Percentiles rank a stretch among this genome's conserved stretches.
phyloP scores from a whole-genome alignment of 2,797 vertebrate genomes.

The Pteronotus mesoamericanus region DNA sequence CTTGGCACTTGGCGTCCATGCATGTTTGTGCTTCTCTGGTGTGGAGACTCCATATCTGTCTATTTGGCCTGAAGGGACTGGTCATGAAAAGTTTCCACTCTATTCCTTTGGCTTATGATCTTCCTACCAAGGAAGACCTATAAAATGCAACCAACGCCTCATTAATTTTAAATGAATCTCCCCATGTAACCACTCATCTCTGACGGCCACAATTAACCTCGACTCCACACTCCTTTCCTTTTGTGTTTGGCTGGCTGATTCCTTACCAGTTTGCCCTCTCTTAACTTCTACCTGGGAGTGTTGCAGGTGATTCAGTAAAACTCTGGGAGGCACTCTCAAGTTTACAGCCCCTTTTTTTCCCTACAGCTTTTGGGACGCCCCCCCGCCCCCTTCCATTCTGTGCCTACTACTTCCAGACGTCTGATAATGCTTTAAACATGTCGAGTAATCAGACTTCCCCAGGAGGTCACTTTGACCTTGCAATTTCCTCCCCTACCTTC shows the following conservation, averaged over 20 bases:
- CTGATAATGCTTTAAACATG: slow-evolving; percentile 57
- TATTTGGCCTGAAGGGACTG: slow-evolving; percentile 19
- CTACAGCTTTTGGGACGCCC: not conserved
- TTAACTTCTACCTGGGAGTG: not conserved
- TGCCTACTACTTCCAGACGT: not conserved
- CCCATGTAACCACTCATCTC: slow-evolving; percentile 68
- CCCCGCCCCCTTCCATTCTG: not conserved
- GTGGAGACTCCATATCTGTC: not conserved
- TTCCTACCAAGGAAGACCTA: slow-evolving; percentile 59
- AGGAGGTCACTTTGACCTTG: slow-evolving; percentile 20
- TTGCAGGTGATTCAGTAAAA: not conserved
- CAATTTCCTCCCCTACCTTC: slow-evolving; percentile 58
- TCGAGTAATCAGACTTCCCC: slow-evolving; percentile 45
- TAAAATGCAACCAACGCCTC: slow-evolving; percentile 64
- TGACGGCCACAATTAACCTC: slow-evolving; percentile 73
- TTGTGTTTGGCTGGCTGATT: slow-evolving; percentile 38
- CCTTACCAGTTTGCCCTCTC: slow-evolving; percentile 9
- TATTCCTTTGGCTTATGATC: slow-evolving; percentile 58
- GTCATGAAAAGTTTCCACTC: slow-evolving; percentile 40
- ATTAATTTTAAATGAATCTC: slow-evolving; percentile 68
- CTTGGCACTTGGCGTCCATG: not conserved
- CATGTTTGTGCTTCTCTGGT: not conserved
- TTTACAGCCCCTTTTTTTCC: not conserved
- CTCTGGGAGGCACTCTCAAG: slow-evolving; percentile 36
- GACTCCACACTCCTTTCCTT: not conserved